Percentiles rank a stretch among this genome's conserved stretches.
phyloP scores from a whole-genome alignment of 2,888 invertebrate genomes.

The Anthophora plumipes region DNA sequence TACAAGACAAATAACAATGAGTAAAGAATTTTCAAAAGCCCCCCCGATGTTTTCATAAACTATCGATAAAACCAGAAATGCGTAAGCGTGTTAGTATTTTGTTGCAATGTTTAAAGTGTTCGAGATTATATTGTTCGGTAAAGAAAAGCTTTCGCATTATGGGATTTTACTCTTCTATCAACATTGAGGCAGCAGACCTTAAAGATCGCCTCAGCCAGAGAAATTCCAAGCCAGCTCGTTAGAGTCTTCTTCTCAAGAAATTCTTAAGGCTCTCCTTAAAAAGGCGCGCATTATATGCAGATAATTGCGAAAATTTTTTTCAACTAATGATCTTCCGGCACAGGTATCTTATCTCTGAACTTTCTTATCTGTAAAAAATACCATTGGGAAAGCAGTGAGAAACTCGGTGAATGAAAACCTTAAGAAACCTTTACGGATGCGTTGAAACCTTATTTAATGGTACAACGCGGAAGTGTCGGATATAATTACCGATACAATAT shows the following conservation, averaged over 20 bases:
- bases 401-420: not conserved
- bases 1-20: not conserved
- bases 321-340: constrained; percentile 36
- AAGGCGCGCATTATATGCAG: constrained; percentile 30
- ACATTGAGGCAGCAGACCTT: not conserved
- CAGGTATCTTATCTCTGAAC: constrained; percentile 20
- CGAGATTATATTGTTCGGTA: not conserved
- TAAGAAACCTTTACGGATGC: not conserved
- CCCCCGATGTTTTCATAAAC: not conserved
- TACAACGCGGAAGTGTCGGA: not conserved
- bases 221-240: constrained; percentile 42
- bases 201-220: constrained; percentile 15
- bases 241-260: constrained; percentile 44
- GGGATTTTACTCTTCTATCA: constrained; percentile 13
- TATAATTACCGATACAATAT: not conserved
- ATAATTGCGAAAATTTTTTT: constrained; percentile 50
- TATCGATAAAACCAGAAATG: not conserved
- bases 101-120: not conserved
- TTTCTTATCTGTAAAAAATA: constrained; percentile 4
- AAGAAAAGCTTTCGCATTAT: not conserved
- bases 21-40: constrained; percentile 30
- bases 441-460: not conserved
- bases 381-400: constrained; percentile 20
- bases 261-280: constrained; percentile 45
- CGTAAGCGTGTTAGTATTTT: not conserved